A percentile compares a stretch with the other conserved stretches of the same genome.
Evolutionary conservation across 1,140 invertebrate species (phyloP).

Genomic region (Tetraneura akinire): DNA sequence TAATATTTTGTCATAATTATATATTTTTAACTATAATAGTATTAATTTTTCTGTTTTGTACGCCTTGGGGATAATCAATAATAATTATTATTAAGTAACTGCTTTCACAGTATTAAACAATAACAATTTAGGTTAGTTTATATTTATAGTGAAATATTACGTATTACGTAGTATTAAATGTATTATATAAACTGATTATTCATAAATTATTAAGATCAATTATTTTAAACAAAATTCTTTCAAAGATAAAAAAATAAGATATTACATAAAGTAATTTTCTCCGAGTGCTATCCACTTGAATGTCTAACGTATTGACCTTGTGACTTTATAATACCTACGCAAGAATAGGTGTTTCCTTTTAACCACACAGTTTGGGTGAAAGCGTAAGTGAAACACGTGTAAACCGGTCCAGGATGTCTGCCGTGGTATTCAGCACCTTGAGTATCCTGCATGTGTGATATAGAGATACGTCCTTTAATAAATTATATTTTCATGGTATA

Average conservation of each 20-base stretch:
- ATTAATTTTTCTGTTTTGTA: constrained; percentile 1
- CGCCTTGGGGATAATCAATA: background rate
- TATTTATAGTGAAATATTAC: background rate
- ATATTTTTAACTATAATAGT: background rate
- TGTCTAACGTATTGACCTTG: constrained; percentile 24
- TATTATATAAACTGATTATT: background rate
- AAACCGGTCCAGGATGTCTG: constrained; percentile 48
- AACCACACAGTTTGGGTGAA: constrained; percentile 13
- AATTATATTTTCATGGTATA: background rate
- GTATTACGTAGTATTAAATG: background rate
- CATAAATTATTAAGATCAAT: background rate
- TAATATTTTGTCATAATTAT: constrained; percentile 5
- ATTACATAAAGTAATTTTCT: background rate
- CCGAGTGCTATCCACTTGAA: background rate
- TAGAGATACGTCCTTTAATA: background rate
- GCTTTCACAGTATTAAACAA: constrained; percentile 11
- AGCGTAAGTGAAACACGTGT: constrained; percentile 33
- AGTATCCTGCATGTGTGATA: background rate
- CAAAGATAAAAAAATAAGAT: background rate
- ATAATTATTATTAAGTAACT: background rate
- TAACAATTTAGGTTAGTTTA: background rate
- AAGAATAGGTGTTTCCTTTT: constrained; percentile 33
- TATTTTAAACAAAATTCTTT: background rate
- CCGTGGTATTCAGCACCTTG: constrained; percentile 8
- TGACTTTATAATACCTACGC: background rate